Base-by-base conservation (phyloP, 2,888 invertebrate species). In the Xanthia icteritia region DNA sequence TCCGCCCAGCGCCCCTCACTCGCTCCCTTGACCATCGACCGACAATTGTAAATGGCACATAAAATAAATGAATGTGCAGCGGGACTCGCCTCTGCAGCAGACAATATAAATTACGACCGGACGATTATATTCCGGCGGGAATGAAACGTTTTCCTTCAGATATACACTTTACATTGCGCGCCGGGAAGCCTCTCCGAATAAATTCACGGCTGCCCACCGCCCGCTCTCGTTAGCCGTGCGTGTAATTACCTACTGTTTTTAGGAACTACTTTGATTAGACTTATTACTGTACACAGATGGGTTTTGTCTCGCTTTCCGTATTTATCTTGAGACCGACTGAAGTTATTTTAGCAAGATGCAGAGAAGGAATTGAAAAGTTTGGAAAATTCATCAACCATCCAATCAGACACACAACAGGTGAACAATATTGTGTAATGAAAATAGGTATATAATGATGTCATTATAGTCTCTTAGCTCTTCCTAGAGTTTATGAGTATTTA, bases 31-130 rank as follows among this genome's bases (percentile, higher is more conserved):
- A 96, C 97, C 97, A 97, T 97, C 96, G 97, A 97, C 96, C 97
- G 97, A 97, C 97, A 96, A 97, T 97, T 97, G 97, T 97, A 97
- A 97, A 97, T 97, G 97, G 97, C 97, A 97, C 97, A 97, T 97
- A 97, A 97, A 97, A 97, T 97, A 97, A 97, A 97, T 97, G 97
- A 97, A 97, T 97, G 97, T 97, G 97, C 97, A 96, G 95, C 95
- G 96, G 95, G 96, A 96, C 96, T 95, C 95, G 96, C 95, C 96
- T 96, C 97, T 97, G 97, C 97, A 97, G 94, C 96, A 97, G 97
- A 97, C 97, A 97, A 97, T 97, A 97, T 97, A 97, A 97, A 97
- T 97, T 97, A 97, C 97, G 95, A 95, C 93, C 96, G 96, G 96
- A 95, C 97, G 97, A 97, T 97, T 97, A 97, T 97, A 97, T 97